Evolutionary conservation across 37 sponge, comb jelly and placozoan genomes (phyloP), one percentile per base, ranked within the genome.

Genomic region (Beroe forskalii): DNA sequence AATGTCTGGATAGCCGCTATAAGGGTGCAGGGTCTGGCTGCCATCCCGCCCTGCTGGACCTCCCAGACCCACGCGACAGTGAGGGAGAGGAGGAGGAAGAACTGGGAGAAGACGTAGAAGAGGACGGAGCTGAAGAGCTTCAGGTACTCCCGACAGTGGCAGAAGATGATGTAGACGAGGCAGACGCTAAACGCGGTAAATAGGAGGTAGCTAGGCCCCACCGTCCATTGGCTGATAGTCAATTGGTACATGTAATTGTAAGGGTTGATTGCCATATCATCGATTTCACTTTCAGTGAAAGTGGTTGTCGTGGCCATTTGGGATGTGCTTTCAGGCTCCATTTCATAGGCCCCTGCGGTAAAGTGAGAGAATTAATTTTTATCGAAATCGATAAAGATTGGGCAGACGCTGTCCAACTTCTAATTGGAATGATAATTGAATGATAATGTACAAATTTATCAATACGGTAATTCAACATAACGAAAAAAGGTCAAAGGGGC

Each of bases 101-200:
- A 24, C 27, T 80, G 86, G 55, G 37, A 69, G 38, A 36, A 2
- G 37, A 69, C 30, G 86, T 80, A 80, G 55, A 80, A 44, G 25
- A 80, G 28, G 22, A 80, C 55, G 1, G 86, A 80, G 6, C 40
- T 22, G 86, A 33, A 80, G 0, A 80, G 55, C 48, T 80, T 28
- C 30, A 38, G n/a, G 30, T 42, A 37, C 19, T 44, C 40, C 30
- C 43, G 23, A 38, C 28, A 41, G 25, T 44, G 44, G 2, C n/a
- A 14, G 31, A 12, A 4, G 86, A 38, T 80, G 8, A 69, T 69
- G 72, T 36, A 33, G 38, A 36, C 19, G 2, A 69, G 28, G 17
- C 19, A 32, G 19, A 9, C 32, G 39, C 72, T 36, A 37, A 36
- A 69, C 1, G 32, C 4, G 1, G 32, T 32, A 14, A 69, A 32